Evolutionary conservation across 2,113 vertebrate species (phyloP).

Genomic region (Scomber colias): DNA sequence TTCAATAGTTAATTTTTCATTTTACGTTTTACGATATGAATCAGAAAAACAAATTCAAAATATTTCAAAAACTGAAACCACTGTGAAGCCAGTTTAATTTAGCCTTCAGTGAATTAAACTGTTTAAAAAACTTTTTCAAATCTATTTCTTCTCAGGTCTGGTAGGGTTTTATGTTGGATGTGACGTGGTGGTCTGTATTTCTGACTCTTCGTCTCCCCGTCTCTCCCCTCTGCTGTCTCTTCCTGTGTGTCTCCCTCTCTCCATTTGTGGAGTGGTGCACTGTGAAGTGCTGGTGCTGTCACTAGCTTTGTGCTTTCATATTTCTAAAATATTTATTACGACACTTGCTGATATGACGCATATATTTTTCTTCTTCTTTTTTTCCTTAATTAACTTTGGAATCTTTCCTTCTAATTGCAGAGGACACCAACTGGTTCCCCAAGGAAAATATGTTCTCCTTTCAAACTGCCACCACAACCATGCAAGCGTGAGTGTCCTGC

Average conservation of each 20-base stretch:
- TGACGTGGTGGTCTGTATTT: conserved; percentile 81
- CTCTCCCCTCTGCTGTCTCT: conserved; percentile 75
- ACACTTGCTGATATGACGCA: conserved; percentile 5
- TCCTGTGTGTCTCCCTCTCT: conserved; percentile 81
- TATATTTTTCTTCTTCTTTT: background rate
- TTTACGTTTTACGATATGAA: background rate
- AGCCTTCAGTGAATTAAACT: background rate
- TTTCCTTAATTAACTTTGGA: conserved; percentile 2
- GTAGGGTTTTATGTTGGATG: conserved; percentile 76
- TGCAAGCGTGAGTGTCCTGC: conserved; percentile 97
- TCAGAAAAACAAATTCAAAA: too few relatives aligned
- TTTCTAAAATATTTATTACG: conserved; percentile 32
- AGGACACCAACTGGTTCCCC: conserved; percentile 96
- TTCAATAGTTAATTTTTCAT: background rate
- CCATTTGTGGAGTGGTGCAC: conserved; percentile 81
- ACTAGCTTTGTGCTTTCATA: conserved; percentile 62
- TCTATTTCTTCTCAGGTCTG: conserved; percentile 67
- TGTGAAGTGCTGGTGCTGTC: conserved; percentile 70
- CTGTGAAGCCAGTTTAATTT: too few relatives aligned
- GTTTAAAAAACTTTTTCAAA: conserved; percentile 23
- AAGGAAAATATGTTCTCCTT: conserved; percentile 98
- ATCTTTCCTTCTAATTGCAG: conserved; percentile 81
- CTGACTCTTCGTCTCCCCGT: conserved; percentile 74
- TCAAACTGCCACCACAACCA: conserved; percentile 97
- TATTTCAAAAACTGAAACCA: too few relatives aligned